phyloP scores from a whole-genome alignment of 2,113 vertebrate genomes.

The Scomber japonicus region DNA sequence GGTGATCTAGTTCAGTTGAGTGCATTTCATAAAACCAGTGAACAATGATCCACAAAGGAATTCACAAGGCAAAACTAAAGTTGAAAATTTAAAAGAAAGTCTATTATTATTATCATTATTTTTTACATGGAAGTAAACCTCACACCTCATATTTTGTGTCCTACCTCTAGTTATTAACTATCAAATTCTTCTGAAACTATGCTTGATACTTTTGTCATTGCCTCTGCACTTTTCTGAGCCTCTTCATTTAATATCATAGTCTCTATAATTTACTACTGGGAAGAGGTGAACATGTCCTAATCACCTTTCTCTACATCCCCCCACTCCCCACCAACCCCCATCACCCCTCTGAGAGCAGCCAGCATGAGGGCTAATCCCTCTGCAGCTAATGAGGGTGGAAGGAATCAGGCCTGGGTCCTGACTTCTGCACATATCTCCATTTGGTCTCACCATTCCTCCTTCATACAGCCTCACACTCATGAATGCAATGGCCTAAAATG shows the following conservation, averaged over 20 bases:
- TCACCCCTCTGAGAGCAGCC: slow-evolving; percentile 24
- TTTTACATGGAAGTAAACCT: neutral
- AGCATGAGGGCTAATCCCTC: slow-evolving; percentile 52
- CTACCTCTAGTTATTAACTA: neutral
- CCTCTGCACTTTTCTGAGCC: slow-evolving; percentile 4
- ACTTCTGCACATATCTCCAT: slow-evolving; percentile 42
- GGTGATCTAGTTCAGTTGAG: slow-evolving; percentile 37
- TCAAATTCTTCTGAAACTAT: neutral
- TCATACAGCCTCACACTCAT: neutral
- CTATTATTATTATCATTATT: neutral
- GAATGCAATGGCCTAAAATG: slow-evolving; percentile 16
- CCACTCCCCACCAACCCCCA: neutral
- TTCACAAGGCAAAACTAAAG: neutral
- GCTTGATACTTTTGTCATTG: neutral
- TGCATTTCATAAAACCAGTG: slow-evolving; percentile 15
- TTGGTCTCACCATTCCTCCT: slow-evolving; percentile 10
- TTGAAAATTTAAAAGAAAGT: neutral
- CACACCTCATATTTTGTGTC: neutral
- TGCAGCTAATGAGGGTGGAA: slow-evolving; percentile 51
- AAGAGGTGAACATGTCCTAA: slow-evolving; percentile 29
- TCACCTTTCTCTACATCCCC: slow-evolving; percentile 5
- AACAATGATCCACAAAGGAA: neutral
- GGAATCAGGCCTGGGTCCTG: slow-evolving; percentile 21
- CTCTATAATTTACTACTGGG: slow-evolving; percentile 12
- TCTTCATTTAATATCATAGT: slow-evolving; percentile 27